Percentiles rank a stretch among this genome's conserved stretches.
These are phyloP conservation scores for Xiphias gladius DNA, from an alignment of 2,113 vertebrate genomes.

Conservation along the genomic window DNA sequence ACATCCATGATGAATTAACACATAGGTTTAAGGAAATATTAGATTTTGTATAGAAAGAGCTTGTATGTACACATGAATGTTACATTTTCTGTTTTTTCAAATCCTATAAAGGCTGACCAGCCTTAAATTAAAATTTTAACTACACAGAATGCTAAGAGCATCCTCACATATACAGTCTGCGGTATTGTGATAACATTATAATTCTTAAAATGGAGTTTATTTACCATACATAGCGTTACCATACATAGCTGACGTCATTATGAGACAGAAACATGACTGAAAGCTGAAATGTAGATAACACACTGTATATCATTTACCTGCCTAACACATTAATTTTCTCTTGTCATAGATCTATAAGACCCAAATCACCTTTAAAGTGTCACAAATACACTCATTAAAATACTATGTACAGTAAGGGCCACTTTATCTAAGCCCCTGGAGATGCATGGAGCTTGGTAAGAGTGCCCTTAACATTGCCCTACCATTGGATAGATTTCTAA, in stretches of 20 bases:
- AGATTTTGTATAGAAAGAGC: constrained; percentile 19
- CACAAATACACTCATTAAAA: constrained; percentile 82
- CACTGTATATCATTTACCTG: constrained; percentile 38
- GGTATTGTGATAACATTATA: constrained; percentile 40
- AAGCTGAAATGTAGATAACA: constrained; percentile 47
- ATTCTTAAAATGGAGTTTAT: constrained; percentile 20
- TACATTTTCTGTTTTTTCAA: constrained; percentile 11
- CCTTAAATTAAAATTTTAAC: constrained; percentile 33
- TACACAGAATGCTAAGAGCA: constrained; percentile 34
- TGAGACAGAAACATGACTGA: constrained; percentile 37
- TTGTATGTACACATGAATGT: constrained; percentile 33
- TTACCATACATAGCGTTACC: constrained; percentile 25
- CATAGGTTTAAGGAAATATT: background rate
- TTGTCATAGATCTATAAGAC: constrained; percentile 86
- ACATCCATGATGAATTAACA: background rate
- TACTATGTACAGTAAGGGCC: constrained; percentile 83
- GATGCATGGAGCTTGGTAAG: constrained; percentile 34
- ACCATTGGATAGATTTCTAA: constrained; percentile 64
- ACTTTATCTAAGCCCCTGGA: constrained; percentile 55
- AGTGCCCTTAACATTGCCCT: constrained; percentile 63
- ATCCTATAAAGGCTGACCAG: constrained; percentile 23
- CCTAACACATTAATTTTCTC: constrained; percentile 48
- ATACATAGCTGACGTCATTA: constrained; percentile 23
- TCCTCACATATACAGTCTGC: constrained; percentile 54
- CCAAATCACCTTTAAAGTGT: constrained; percentile 83